Percentiles rank a stretch among this genome's conserved stretches.
phyloP scores from a whole-genome alignment of 1,140 invertebrate species.

The Phenacoccus solenopsis region DNA sequence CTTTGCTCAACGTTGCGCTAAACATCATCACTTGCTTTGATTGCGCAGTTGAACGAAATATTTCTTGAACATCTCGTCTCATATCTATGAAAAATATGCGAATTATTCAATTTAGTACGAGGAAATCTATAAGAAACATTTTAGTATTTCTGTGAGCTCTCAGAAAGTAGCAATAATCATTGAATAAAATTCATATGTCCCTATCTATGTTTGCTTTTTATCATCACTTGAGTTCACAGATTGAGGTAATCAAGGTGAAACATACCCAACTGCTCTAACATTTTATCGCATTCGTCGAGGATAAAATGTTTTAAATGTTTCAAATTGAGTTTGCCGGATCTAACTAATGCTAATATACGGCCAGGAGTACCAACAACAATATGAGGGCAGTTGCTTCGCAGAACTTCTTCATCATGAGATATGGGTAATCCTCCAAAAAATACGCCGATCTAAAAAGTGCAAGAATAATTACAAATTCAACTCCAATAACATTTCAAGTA shows the following conservation, averaged over 20 bases:
- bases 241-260: constrained; percentile 9
- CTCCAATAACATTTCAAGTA: constrained; percentile 7
- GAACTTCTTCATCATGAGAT: constrained; percentile 88
- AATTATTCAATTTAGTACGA: neutral
- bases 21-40: constrained; percentile 99
- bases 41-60: constrained; percentile 95
- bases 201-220: neutral
- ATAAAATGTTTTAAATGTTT: constrained; percentile 97
- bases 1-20: constrained; percentile 97
- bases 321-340: constrained; percentile 79
- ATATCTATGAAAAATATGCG: constrained; percentile 56
- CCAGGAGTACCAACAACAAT: constrained; percentile 98
- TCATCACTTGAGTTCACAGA: neutral
- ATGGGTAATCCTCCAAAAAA: constrained; percentile 96
- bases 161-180: neutral
- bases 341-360: constrained; percentile 81
- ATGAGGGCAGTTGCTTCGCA: constrained; percentile 90
- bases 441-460: constrained; percentile 54
- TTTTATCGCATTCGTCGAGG: constrained; percentile 97
- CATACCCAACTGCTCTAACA: constrained; percentile 89
- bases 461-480: constrained; percentile 19
- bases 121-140: neutral
- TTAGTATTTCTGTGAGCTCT: neutral
- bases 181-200: neutral
- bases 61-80: constrained; percentile 98